Conservation (phyloP, 1,140 invertebrate species). For the Temnothorax longispinosus region DNA sequence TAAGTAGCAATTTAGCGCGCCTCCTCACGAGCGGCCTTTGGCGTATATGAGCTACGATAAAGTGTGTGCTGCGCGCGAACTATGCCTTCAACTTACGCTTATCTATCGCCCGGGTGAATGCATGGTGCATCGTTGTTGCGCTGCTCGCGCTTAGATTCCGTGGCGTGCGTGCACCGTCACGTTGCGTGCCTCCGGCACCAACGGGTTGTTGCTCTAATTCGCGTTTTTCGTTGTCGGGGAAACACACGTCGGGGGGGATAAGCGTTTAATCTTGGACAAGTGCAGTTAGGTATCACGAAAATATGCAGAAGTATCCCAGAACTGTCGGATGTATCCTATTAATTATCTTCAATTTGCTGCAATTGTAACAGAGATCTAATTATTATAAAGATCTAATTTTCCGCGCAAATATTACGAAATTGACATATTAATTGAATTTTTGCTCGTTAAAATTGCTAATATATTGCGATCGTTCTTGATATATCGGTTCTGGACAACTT, state of each 20-base stretch:
- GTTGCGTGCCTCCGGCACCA: constrained; percentile 15
- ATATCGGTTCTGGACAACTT: background rate
- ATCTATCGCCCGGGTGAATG: constrained; percentile 1
- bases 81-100: constrained; percentile 38
- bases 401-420: background rate
- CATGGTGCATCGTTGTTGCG: constrained; percentile 1
- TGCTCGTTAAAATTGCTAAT: background rate
- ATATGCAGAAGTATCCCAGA: background rate
- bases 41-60: constrained; percentile 16
- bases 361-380: background rate
- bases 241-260: background rate
- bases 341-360: background rate
- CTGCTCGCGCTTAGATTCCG: background rate
- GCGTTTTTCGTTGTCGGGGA: constrained; percentile 21
- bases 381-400: background rate
- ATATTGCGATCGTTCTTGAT: background rate
- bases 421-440: background rate
- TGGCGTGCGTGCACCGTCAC: background rate
- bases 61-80: constrained; percentile 18
- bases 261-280: background rate
- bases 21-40: constrained; percentile 60
- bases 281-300: background rate
- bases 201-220: constrained; percentile 30
- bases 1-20: constrained; percentile 80
- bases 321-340: background rate